Percentiles rank a stretch among this genome's conserved stretches.
phyloP scores from a whole-genome alignment of 2,888 invertebrate genomes.

The Perizoma affinitatum region DNA sequence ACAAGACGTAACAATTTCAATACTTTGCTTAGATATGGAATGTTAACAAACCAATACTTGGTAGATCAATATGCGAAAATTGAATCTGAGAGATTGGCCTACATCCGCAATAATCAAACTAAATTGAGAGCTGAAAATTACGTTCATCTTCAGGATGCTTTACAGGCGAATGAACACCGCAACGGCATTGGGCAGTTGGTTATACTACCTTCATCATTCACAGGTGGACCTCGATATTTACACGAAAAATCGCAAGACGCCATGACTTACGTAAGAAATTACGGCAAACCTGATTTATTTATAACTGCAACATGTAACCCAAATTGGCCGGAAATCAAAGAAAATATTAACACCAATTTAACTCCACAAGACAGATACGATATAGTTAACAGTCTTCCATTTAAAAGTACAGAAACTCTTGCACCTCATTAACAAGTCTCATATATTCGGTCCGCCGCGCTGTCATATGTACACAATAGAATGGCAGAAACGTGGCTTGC shows the following conservation, averaged over 20 bases:
- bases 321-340: slow-evolving; percentile 11
- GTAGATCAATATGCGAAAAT: background rate
- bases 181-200: slow-evolving; percentile 26
- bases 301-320: slow-evolving; percentile 33
- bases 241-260: slow-evolving; percentile 44
- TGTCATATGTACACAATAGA: slow-evolving; percentile 27
- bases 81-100: background rate
- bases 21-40: background rate
- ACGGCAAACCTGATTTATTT: slow-evolving; percentile 44
- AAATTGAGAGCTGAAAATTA: slow-evolving; percentile 26
- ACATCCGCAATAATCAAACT: background rate
- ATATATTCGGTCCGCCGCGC: slow-evolving; percentile 12
- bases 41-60: background rate
- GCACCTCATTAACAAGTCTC: background rate
- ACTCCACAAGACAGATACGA: slow-evolving; percentile 26
- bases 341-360: slow-evolving; percentile 15
- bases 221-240: slow-evolving; percentile 29
- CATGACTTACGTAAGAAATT: slow-evolving; percentile 49
- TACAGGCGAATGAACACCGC: too few relatives aligned
- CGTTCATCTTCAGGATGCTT: slow-evolving; percentile 38
- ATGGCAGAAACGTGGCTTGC: too few relatives aligned
- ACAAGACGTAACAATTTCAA: background rate
- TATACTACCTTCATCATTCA: slow-evolving; percentile 38
- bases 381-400: slow-evolving; percentile 28
- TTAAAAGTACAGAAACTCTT: slow-evolving; percentile 13